A percentile compares a stretch with the other conserved stretches of the same genome.
Evolutionary conservation across 1,140 invertebrate genomes (phyloP).

Genomic region (Heliconius melpomene): DNA sequence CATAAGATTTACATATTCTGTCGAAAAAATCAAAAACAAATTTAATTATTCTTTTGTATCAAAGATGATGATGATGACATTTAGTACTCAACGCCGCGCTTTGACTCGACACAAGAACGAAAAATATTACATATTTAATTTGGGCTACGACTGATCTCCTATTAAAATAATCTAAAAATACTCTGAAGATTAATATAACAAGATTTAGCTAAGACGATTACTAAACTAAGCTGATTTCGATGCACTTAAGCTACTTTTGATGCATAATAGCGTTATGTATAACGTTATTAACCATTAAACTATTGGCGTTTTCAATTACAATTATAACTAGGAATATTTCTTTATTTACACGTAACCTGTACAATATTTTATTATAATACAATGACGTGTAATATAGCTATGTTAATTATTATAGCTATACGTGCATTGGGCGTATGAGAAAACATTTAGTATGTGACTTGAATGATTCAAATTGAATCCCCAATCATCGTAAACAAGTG

Average conservation of each 20-base stretch:
- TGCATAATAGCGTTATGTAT: neutral
- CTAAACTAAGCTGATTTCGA: neutral
- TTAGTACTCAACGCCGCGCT: too few species aligned
- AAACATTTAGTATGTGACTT: neutral
- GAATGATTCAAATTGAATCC: too few species aligned
- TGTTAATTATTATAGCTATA: neutral
- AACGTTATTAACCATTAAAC: neutral
- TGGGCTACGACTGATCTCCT: too few species aligned
- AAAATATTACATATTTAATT: too few species aligned
- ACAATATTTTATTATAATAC: neutral
- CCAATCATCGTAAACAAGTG: too few species aligned
- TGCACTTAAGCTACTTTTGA: neutral
- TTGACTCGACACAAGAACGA: too few species aligned
- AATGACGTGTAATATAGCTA: neutral
- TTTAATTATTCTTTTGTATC: too few species aligned
- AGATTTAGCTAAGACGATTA: neutral
- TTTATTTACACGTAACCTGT: neutral
- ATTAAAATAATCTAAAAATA: neutral
- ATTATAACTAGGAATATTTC: neutral
- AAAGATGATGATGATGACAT: too few species aligned
- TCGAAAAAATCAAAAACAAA: too few species aligned
- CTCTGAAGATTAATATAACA: neutral
- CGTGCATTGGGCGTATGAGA: neutral
- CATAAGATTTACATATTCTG: too few species aligned
- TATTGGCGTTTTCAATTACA: neutral